Conservation (phyloP, 2,797 vertebrate genomes). For the Scolopax rusticola region DNA sequence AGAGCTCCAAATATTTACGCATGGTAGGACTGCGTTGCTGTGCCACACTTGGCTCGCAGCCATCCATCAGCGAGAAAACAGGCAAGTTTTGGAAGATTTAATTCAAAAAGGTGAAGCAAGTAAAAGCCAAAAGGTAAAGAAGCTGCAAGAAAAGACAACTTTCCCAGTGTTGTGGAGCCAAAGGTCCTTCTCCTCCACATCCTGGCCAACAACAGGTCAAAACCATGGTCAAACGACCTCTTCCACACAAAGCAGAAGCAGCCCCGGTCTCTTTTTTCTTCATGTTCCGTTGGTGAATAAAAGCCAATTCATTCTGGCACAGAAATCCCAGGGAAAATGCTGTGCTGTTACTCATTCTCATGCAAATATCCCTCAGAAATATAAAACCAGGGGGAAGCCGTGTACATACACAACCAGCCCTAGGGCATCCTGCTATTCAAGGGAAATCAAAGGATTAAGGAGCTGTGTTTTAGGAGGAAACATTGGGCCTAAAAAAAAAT, state of each 20-base stretch:
- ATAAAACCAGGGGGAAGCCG: neutral
- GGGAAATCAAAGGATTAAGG: neutral
- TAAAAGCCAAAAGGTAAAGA: neutral
- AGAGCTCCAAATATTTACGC: neutral
- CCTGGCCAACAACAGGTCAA: neutral
- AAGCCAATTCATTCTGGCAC: neutral
- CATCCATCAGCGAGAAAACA: neutral
- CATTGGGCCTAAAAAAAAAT: too few relatives aligned
- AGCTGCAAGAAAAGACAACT: neutral
- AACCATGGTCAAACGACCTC: neutral
- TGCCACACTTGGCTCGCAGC: fast-evolving
- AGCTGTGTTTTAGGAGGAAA: neutral
- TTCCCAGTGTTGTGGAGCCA: neutral
- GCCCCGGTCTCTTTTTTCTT: neutral
- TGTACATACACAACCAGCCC: neutral
- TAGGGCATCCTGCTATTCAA: neutral
- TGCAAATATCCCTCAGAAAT: neutral
- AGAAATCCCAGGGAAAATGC: neutral
- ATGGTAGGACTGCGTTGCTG: fast-evolving
- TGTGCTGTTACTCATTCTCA: neutral
- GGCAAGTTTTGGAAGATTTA: neutral
- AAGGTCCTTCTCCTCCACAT: neutral
- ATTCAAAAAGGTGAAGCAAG: neutral
- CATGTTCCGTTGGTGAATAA: fast-evolving
- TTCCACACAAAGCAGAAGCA: neutral